Percentiles rank a stretch among this genome's conserved stretches.
phyloP scores from a whole-genome alignment of 2,888 invertebrate genomes.

The Xestia xanthographa region DNA sequence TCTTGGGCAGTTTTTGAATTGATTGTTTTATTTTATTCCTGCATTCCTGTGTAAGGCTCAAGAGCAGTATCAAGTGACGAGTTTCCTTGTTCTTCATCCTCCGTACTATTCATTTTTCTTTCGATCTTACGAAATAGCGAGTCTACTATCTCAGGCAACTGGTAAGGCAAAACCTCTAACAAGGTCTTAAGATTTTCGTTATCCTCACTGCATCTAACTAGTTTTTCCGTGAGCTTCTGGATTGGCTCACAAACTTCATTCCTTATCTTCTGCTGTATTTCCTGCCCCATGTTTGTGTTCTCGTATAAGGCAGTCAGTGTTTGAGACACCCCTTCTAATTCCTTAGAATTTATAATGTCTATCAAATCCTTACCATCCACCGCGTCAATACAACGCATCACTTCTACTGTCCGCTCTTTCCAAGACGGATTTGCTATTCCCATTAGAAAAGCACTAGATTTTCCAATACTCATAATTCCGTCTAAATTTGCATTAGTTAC shows the following conservation, averaged over 20 bases:
- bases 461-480: constrained; percentile 54
- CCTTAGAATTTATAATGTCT: constrained; percentile 48
- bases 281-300: constrained; percentile 34
- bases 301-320: constrained; percentile 20
- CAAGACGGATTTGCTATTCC: constrained; percentile 51
- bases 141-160: constrained; percentile 50
- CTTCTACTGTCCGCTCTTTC: constrained; percentile 41
- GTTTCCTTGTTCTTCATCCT: constrained; percentile 13
- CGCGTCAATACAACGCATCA: constrained; percentile 54
- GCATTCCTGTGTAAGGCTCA: neutral
- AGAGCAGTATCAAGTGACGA: constrained; percentile 24
- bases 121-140: constrained; percentile 16
- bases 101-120: neutral
- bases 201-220: constrained; percentile 38
- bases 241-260: constrained; percentile 46
- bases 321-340: constrained; percentile 38
- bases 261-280: constrained; percentile 43
- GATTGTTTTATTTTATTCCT: constrained; percentile 16
- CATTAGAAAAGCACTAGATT: constrained; percentile 51
- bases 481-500: constrained; percentile 58
- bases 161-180: constrained; percentile 49
- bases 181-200: constrained; percentile 56
- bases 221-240: neutral
- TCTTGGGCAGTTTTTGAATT: neutral
- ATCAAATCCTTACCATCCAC: constrained; percentile 53